Conservation (phyloP, 1,140 invertebrate species). For the Brachionus plicatilis region DNA sequence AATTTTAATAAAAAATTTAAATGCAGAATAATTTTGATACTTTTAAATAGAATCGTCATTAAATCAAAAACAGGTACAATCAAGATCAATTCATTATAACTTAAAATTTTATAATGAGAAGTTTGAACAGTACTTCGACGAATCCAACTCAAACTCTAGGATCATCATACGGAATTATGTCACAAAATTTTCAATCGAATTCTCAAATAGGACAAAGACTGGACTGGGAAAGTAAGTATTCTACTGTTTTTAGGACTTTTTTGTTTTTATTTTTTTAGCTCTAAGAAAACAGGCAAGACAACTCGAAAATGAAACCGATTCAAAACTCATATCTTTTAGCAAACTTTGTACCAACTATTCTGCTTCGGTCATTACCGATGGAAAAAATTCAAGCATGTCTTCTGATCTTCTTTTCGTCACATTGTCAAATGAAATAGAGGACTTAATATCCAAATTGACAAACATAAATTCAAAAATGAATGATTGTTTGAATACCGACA, state of each 20-base stretch:
- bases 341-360: conserved; percentile 71
- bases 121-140: not conserved
- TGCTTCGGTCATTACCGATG: conserved; percentile 35
- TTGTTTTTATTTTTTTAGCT: not conserved
- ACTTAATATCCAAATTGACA: conserved; percentile 72
- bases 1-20: not conserved
- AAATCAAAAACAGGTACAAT: not conserved
- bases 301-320: conserved; percentile 91
- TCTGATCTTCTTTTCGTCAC: conserved; percentile 86
- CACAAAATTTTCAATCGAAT: not conserved
- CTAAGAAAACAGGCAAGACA: conserved; percentile 77
- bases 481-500: not conserved
- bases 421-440: conserved; percentile 81
- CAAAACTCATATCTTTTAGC: conserved; percentile 87
- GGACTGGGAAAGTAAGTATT: not conserved
- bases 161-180: not conserved
- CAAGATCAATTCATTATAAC: not conserved
- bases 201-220: not conserved
- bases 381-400: conserved; percentile 65
- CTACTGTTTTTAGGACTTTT: not conserved
- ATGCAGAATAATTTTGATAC: not conserved
- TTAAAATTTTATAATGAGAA: conserved; percentile 24
- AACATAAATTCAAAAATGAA: conserved; percentile 41
- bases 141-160: not conserved
- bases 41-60: not conserved